These are phyloP conservation scores for Brenthis daphne DNA, from an alignment of 2,888 invertebrate species.

Conservation along the genomic window DNA sequence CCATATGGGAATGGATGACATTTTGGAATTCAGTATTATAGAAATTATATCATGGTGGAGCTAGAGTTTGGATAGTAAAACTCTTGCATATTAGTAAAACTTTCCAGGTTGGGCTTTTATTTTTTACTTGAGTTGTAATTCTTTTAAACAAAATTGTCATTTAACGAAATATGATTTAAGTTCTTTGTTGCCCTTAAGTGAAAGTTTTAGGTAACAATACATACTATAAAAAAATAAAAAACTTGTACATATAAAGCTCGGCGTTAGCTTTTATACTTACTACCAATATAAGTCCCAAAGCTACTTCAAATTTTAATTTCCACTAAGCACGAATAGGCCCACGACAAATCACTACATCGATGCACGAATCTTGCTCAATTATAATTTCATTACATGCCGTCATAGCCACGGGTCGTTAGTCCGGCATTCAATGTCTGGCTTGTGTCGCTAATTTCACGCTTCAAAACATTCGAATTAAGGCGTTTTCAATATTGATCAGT, in stretches of 20 bases:
- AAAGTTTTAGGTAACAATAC: too few relatives aligned
- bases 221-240: neutral
- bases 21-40: too few relatives aligned
- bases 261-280: neutral
- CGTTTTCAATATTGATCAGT: constrained; percentile 41
- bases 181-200: neutral
- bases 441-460: constrained; percentile 53
- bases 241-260: neutral
- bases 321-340: neutral
- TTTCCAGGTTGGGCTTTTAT: too few relatives aligned
- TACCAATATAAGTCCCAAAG: neutral
- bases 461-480: constrained; percentile 53
- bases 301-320: neutral
- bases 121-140: too few relatives aligned
- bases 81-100: too few relatives aligned
- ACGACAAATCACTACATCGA: neutral
- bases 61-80: too few relatives aligned
- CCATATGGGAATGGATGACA: too few relatives aligned
- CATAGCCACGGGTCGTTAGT: constrained; percentile 34
- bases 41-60: too few relatives aligned
- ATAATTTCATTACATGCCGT: constrained; percentile 34
- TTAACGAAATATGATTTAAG: too few relatives aligned
- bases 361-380: constrained; percentile 11
- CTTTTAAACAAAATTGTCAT: too few relatives aligned
- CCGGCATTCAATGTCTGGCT: constrained; percentile 31